Percentiles rank a stretch among this genome's conserved stretches.
Conservation (phyloP, 2,797 vertebrate species). For the Paguma larvata region DNA sequence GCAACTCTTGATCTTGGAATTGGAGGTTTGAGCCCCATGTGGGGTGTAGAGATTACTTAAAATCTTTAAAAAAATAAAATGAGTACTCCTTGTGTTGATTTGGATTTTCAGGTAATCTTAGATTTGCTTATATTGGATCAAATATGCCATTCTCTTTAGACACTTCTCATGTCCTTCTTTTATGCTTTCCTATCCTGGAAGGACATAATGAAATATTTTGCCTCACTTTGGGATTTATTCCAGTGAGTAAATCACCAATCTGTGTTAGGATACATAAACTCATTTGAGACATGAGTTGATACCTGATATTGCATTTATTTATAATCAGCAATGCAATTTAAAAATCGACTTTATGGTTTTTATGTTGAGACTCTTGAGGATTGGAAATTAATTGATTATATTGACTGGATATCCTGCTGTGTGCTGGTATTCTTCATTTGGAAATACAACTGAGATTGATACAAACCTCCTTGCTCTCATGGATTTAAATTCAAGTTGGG, state of each 20-base stretch:
- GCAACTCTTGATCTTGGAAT: too few species aligned
- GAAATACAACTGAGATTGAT: background rate
- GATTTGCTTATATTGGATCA: constrained; percentile 45
- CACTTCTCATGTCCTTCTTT: constrained; percentile 27
- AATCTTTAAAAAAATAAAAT: background rate
- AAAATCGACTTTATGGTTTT: constrained; percentile 15
- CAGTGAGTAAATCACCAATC: background rate
- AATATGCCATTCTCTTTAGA: background rate
- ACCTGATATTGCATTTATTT: background rate
- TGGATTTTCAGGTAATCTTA: constrained; percentile 41
- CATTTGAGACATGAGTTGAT: background rate
- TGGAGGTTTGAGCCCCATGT: too few species aligned
- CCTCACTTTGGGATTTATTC: background rate
- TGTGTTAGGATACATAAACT: constrained; percentile 40
- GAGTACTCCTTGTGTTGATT: background rate
- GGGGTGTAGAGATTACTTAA: too few species aligned
- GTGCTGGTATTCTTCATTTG: background rate
- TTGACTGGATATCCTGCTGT: background rate
- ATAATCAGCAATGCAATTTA: background rate
- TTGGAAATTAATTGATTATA: constrained; percentile 6
- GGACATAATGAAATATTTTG: constrained; percentile 56
- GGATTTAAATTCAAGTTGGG: background rate
- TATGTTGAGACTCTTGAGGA: constrained; percentile 44
- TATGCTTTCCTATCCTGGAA: background rate
- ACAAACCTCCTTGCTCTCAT: background rate